Evolutionary conservation across 2,888 invertebrate genomes (phyloP).

Genomic region (Tipula unca): DNA sequence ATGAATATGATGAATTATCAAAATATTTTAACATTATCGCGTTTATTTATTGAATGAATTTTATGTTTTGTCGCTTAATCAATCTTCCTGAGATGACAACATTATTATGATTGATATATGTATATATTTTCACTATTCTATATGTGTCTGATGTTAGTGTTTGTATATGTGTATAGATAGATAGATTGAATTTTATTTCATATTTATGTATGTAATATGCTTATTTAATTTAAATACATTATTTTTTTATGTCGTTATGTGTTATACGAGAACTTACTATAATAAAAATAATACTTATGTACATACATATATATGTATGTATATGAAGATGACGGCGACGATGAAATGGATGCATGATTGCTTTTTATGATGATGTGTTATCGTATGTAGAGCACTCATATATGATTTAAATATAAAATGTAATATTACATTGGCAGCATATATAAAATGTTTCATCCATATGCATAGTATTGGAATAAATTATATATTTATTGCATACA

Average conservation of each 20-base stretch:
- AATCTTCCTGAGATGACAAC: background rate
- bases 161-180: background rate
- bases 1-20: background rate
- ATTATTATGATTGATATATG: background rate
- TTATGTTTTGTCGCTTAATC: conserved; percentile 4
- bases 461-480: too few species aligned
- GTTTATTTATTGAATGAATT: conserved; percentile 3
- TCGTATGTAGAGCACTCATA: too few species aligned
- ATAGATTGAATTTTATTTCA: background rate
- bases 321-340: background rate
- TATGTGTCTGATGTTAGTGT: background rate
- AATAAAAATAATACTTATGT: too few species aligned
- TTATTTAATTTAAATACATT: background rate
- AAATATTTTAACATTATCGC: background rate
- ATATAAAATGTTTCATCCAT: too few species aligned
- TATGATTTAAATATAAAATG: too few species aligned
- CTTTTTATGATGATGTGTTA: background rate
- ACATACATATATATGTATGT: background rate
- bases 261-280: background rate
- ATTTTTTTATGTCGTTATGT: background rate
- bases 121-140: background rate
- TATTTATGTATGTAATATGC: background rate
- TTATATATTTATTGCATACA: too few species aligned
- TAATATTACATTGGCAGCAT: too few species aligned
- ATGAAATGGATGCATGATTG: background rate